phyloP scores from a whole-genome alignment of 1,140 invertebrate genomes.

The Helicoverpa armigera region DNA sequence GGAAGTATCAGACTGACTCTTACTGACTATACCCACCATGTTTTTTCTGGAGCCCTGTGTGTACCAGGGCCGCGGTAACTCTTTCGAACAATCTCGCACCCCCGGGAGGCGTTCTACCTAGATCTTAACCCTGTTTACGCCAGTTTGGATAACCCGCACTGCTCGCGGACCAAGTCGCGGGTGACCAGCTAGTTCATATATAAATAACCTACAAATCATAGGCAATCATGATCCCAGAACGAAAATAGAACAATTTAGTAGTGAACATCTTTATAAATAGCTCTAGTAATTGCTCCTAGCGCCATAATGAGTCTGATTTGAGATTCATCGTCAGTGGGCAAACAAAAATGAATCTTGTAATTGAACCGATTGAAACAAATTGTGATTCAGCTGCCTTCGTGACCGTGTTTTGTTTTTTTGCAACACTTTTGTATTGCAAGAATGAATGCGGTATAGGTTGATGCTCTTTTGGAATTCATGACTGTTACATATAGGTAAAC shows the following conservation, averaged over 20 bases:
- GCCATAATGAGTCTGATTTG: conserved; percentile 19
- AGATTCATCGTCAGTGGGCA: conserved; percentile 19
- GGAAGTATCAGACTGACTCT: too few species aligned
- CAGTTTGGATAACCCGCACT: too few species aligned
- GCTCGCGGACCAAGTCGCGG: too few species aligned
- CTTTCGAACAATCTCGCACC: too few species aligned
- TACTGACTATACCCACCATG: too few species aligned
- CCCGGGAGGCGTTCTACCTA: too few species aligned
- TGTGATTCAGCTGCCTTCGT: conserved; percentile 18
- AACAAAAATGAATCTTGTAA: conserved; percentile 20
- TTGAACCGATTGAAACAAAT: conserved; percentile 34
- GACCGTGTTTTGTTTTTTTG: conserved; percentile 22
- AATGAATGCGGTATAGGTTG: conserved; percentile 6
- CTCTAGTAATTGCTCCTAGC: conserved; percentile 28
- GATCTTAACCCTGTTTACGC: too few species aligned
- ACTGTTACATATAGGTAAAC: background rate
- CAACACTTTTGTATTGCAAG: conserved; percentile 14
- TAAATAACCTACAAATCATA: conserved; percentile 20
- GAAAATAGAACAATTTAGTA: conserved; percentile 36
- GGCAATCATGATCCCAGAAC: conserved; percentile 12
- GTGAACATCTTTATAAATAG: conserved; percentile 37
- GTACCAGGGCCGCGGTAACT: too few species aligned
- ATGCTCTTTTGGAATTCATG: conserved; percentile 14
- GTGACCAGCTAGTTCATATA: background rate
- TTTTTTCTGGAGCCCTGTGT: too few species aligned